Conservation (phyloP, 2,113 vertebrate genomes). For the Rousettus leschenaultii region DNA sequence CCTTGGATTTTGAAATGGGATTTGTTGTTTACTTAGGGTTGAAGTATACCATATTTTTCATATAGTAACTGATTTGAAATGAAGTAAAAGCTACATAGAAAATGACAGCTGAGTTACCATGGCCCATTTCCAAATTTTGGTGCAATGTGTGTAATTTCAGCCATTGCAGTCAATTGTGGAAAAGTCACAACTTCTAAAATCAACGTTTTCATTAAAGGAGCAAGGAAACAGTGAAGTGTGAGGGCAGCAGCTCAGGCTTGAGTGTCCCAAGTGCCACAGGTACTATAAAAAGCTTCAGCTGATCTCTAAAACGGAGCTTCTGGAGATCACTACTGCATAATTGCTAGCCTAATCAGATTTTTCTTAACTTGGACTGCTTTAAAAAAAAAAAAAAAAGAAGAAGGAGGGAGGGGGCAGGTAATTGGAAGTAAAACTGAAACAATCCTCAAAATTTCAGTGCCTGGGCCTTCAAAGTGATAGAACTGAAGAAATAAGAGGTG, state of each 20-base stretch:
- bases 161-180: neutral
- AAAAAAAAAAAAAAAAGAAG: neutral
- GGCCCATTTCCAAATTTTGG: neutral
- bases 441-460: neutral
- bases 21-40: neutral
- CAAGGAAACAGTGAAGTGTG: neutral
- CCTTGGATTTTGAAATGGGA: neutral
- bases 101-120: neutral
- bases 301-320: neutral
- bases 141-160: neutral
- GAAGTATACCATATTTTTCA: neutral
- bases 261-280: rapidly evolving
- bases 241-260: neutral
- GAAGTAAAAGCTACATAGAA: neutral
- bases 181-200: neutral
- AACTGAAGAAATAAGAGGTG: neutral
- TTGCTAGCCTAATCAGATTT: neutral
- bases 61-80: neutral
- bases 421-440: neutral
- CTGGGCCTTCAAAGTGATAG: neutral
- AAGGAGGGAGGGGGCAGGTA: too few relatives aligned
- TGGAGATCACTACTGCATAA: neutral
- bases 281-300: neutral
- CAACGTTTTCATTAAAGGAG: neutral
- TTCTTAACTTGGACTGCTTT: neutral